These are phyloP conservation scores for Zaprionus ornatus DNA, from an alignment of 1,140 invertebrate species.

Conservation along the genomic window DNA sequence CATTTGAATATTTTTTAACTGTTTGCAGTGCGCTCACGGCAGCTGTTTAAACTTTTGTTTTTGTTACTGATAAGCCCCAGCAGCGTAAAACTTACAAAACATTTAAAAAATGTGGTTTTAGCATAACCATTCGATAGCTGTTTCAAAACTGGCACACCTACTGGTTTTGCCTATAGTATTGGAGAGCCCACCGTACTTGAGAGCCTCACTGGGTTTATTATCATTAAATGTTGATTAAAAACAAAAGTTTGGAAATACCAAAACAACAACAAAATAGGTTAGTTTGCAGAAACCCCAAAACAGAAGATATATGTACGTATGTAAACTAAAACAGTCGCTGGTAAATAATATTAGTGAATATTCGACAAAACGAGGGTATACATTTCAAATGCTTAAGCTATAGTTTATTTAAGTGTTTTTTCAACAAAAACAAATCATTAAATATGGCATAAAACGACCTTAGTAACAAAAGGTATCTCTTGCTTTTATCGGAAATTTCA, in stretches of 20 bases:
- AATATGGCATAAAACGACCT: no score
- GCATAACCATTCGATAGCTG: slow-evolving; percentile 35
- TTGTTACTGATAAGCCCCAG: slow-evolving; percentile 57
- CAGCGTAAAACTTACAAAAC: slow-evolving; percentile 14
- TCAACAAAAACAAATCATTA: neutral
- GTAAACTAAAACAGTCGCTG: neutral
- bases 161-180: neutral
- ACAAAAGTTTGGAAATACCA: slow-evolving; percentile 54
- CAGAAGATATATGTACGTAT: neutral
- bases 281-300: neutral
- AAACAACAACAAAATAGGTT: neutral
- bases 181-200: slow-evolving; percentile 50
- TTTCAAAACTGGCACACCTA: slow-evolving; percentile 46
- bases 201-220: slow-evolving; percentile 59
- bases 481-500: no score
- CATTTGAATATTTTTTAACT: slow-evolving; percentile 57
- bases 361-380: neutral
- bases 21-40: slow-evolving; percentile 48
- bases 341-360: neutral
- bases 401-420: neutral
- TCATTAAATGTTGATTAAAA: slow-evolving; percentile 25
- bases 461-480: no score
- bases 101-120: slow-evolving; percentile 26
- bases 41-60: slow-evolving; percentile 70
- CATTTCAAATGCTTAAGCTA: no score